Base-by-base conservation (phyloP, 2,888 invertebrate genomes). In the Eurois occulta region DNA sequence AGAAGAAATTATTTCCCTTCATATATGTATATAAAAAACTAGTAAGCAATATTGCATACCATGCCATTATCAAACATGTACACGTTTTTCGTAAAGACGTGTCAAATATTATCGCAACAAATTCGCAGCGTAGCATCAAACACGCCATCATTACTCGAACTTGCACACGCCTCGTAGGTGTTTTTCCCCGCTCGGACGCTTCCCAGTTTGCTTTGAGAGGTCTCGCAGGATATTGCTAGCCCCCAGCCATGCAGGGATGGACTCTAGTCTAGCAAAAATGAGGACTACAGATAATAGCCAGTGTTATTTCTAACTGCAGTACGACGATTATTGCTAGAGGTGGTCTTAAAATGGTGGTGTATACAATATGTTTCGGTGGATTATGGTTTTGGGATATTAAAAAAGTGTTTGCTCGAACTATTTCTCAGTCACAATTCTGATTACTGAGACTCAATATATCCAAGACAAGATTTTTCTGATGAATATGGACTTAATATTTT, bases 171-270 rank as follows among this genome's bases (percentile, higher is more conserved):
- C 43, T 80, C 73, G 80, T 85, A 89, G 88, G 83, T 92, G 91
- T 93, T 93, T 90, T 90, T 81, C 81, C 86, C 73, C 91, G 89
- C 86, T 88, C 89, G 89, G 89, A 90, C 90, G 89, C 89, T 84
- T 82, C 67, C n/a, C 76, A 89, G 91, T 94, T 93, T 93, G 89
- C 91, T 86, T 88, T 89, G 90, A 82, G 80, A 74, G 83, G 85
- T 78, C 87, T 78, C 75, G 18, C 78, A 92, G 93, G 93, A 94
- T 94, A 94, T 94, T 93, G 88, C 92, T 86, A 81, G 91, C 93
- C 92, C 80, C 86, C 80, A 90, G 93, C 91, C 78, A 84, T 81
- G 21, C 71, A 78, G 73, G 48, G 77, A 75, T 76, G 80, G 70
- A 78, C 68, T 78, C 83, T 69, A 78, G 60, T 77, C 84, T 83